phyloP scores from a whole-genome alignment of 1,140 invertebrate species.

The Drosophila elegans region DNA sequence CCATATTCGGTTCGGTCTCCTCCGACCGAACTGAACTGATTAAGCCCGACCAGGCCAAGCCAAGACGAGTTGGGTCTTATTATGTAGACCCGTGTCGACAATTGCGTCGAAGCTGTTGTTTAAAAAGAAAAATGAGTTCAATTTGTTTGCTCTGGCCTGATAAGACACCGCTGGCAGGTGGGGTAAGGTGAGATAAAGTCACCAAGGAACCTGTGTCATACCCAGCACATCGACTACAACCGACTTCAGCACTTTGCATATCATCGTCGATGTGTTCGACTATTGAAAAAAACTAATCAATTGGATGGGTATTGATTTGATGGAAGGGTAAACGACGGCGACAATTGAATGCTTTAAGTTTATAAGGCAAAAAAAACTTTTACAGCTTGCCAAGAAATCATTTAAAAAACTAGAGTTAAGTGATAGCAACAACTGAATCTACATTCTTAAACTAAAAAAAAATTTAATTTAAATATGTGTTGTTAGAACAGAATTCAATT shows the following conservation, averaged over 20 bases:
- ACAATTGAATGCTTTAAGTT: not conserved
- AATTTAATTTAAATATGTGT: too few relatives aligned
- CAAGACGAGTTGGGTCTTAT: conserved; percentile 69
- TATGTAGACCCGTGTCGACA: conserved; percentile 53
- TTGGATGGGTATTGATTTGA: conserved; percentile 32
- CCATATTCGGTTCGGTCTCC: conserved; percentile 68
- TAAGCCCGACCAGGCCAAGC: conserved; percentile 40
- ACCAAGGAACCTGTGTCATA: conserved; percentile 52
- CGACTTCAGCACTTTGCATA: conserved; percentile 62
- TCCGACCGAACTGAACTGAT: conserved; percentile 59
- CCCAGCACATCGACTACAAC: conserved; percentile 8
- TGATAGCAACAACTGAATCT: too few relatives aligned
- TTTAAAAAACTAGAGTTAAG: too few relatives aligned
- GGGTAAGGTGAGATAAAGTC: conserved; percentile 36
- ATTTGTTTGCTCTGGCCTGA: conserved; percentile 66
- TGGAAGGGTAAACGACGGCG: not conserved
- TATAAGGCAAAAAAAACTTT: too few relatives aligned
- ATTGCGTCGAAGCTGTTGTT: conserved; percentile 77
- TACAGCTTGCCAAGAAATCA: too few relatives aligned
- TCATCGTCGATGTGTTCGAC: conserved; percentile 42
- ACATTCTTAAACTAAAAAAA: too few relatives aligned
- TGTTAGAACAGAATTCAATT: too few relatives aligned
- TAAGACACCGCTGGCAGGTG: conserved; percentile 29
- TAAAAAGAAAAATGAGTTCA: conserved; percentile 79
- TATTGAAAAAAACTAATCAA: conserved; percentile 63